Evolutionary conservation across 2,888 invertebrate species (phyloP).

Genomic region (Rhabditophanes sp.): DNA sequence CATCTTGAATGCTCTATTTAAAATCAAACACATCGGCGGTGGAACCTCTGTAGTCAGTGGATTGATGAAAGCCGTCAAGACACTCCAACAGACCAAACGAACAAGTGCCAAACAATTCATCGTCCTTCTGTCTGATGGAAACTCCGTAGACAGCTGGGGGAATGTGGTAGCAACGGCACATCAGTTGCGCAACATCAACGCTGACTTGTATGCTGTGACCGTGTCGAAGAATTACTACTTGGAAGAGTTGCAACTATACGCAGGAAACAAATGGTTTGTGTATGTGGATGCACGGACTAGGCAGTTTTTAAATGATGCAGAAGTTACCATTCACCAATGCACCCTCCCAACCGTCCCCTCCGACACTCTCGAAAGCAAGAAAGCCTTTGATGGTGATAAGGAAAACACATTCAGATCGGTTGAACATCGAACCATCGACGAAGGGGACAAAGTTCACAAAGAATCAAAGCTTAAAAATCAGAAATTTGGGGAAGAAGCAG

Average conservation of each 20-base stretch:
- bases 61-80: constrained; percentile 19
- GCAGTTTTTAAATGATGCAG: constrained; percentile 21
- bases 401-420: too few relatives aligned
- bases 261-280: constrained; percentile 24
- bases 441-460: too few relatives aligned
- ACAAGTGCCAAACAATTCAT: constrained; percentile 16
- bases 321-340: constrained; percentile 12
- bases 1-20: constrained; percentile 16
- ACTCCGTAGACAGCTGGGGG: constrained; percentile 17
- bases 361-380: too few relatives aligned
- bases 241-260: constrained; percentile 23
- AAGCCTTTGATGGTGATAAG: too few relatives aligned
- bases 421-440: too few relatives aligned
- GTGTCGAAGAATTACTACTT: constrained; percentile 25
- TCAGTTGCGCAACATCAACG: constrained; percentile 10
- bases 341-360: constrained; percentile 13
- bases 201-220: constrained; percentile 23
- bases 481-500: too few relatives aligned
- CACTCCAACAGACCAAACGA: not conserved
- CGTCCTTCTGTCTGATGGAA: constrained; percentile 28
- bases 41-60: constrained; percentile 25
- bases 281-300: constrained; percentile 25
- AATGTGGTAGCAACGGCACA: constrained; percentile 14
- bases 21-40: constrained; percentile 22
- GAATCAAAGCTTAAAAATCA: too few relatives aligned